phyloP scores from a whole-genome alignment of 2,888 invertebrate genomes.

The Hypena proboscidalis region DNA sequence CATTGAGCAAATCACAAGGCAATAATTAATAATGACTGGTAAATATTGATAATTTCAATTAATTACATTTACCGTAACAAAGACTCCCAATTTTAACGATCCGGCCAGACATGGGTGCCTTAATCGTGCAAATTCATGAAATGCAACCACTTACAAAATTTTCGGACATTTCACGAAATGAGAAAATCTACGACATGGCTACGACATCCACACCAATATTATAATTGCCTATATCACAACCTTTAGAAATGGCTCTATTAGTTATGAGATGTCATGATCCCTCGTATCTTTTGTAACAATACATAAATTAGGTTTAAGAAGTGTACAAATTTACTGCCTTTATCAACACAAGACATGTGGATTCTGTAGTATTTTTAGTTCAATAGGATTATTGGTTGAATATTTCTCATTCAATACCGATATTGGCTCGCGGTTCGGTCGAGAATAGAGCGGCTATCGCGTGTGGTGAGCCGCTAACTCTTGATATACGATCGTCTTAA shows the following conservation, averaged over 20 bases:
- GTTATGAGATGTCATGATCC: conserved; percentile 12
- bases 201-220: too few relatives aligned
- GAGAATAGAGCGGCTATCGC: conserved; percentile 61
- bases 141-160: too few relatives aligned
- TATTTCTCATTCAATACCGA: conserved; percentile 48
- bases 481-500: conserved; percentile 78
- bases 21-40: too few relatives aligned
- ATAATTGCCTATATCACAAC: neutral
- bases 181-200: too few relatives aligned
- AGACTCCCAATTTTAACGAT: too few relatives aligned
- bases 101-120: too few relatives aligned
- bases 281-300: conserved; percentile 23
- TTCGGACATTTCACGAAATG: too few relatives aligned
- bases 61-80: too few relatives aligned
- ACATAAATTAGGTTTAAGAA: conserved; percentile 34
- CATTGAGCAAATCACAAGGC: too few relatives aligned
- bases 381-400: conserved; percentile 36
- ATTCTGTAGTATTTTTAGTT: conserved; percentile 24
- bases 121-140: too few relatives aligned
- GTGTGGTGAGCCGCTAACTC: conserved; percentile 64
- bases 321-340: conserved; percentile 26
- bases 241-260: neutral
- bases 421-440: conserved; percentile 46
- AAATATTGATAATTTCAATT: too few relatives aligned
- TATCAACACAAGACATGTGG: conserved; percentile 20